Evolutionary conservation across 2,888 invertebrate species (phyloP).

Genomic region (Herminia tarsipennalis): DNA sequence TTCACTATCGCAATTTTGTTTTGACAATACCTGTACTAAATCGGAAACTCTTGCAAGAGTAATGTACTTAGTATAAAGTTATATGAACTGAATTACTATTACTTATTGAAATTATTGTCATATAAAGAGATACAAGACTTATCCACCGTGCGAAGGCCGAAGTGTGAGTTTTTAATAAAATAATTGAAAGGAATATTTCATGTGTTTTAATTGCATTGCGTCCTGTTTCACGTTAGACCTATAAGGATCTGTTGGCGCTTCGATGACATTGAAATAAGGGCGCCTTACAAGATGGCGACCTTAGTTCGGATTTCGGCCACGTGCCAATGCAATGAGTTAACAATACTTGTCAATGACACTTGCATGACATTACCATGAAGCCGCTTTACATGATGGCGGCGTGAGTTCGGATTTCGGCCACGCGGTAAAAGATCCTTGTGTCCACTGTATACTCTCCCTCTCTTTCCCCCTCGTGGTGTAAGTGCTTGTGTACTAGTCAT

Average conservation of each 20-base stretch:
- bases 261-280: no score
- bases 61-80: conserved; percentile 32
- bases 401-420: no score
- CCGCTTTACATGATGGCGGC: no score
- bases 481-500: no score
- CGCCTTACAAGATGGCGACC: no score
- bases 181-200: conserved; percentile 20
- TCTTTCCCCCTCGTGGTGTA: no score
- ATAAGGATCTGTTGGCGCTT: background rate
- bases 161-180: conserved; percentile 72
- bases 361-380: no score
- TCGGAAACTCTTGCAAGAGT: conserved; percentile 39
- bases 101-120: conserved; percentile 49
- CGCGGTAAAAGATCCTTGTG: no score
- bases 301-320: no score
- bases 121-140: conserved; percentile 81
- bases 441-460: no score
- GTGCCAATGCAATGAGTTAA: no score
- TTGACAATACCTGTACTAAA: conserved; percentile 18
- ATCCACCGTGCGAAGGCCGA: conserved; percentile 66
- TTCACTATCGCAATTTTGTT: conserved; percentile 22
- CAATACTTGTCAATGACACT: no score
- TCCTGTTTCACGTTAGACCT: background rate
- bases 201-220: conserved; percentile 1
- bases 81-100: conserved; percentile 38